These are phyloP conservation scores for Helicoverpa assulta DNA, from an alignment of 2,888 invertebrate species.

Conservation along the genomic window DNA sequence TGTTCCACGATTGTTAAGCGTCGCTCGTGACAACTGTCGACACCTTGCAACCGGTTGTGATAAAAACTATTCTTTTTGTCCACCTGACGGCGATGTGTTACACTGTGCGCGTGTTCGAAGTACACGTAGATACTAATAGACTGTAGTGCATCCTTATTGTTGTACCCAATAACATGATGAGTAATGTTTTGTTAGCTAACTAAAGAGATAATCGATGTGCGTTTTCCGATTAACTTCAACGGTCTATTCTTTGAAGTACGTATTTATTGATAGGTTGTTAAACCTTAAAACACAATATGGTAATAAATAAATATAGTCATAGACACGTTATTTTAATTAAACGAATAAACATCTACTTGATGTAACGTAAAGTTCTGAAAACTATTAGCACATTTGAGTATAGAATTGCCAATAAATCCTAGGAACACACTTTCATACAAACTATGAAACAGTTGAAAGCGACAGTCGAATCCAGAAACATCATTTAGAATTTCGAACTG, in stretches of 20 bases:
- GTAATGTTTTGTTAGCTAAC: slow-evolving; percentile 15
- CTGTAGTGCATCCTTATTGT: slow-evolving; percentile 12
- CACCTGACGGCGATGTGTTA: slow-evolving; percentile 73
- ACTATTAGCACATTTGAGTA: too few species aligned
- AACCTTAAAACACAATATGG: slow-evolving; percentile 3
- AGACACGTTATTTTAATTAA: too few species aligned
- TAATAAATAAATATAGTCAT: too few species aligned
- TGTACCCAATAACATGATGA: slow-evolving; percentile 13
- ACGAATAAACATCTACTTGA: too few species aligned
- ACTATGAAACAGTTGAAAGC: too few species aligned
- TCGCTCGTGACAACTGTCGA: slow-evolving; percentile 73
- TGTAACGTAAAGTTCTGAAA: too few species aligned
- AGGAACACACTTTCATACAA: too few species aligned
- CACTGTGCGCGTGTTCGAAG: slow-evolving; percentile 71
- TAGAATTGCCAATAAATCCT: too few species aligned
- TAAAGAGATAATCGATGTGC: slow-evolving; percentile 10
- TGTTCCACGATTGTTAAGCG: slow-evolving; percentile 70
- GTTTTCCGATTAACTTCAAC: slow-evolving; percentile 8
- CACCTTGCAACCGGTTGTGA: slow-evolving; percentile 75
- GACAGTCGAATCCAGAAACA: neutral
- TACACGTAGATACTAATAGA: slow-evolving; percentile 17
- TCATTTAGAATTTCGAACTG: slow-evolving; percentile 18
- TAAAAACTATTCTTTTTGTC: slow-evolving; percentile 73
- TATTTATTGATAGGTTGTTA: neutral
- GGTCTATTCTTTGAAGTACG: neutral